Percentiles rank a stretch among this genome's conserved stretches.
phyloP scores from a whole-genome alignment of 2,888 invertebrate genomes.

The Crepidodera aurea region DNA sequence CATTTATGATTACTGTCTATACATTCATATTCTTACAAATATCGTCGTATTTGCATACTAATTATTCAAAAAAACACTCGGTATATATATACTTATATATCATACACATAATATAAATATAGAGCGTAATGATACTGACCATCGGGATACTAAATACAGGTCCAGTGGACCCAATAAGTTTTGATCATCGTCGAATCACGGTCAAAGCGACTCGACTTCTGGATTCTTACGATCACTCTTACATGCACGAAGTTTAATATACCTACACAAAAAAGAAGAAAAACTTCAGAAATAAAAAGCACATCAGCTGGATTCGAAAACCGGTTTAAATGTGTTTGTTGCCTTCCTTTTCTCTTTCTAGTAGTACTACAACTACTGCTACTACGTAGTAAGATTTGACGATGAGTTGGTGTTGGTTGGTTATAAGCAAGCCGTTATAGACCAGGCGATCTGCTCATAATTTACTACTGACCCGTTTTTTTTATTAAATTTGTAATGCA shows the following conservation, averaged over 20 bases:
- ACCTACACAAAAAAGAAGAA: slow-evolving; percentile 56
- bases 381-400: slow-evolving; percentile 59
- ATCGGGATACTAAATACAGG: slow-evolving; percentile 54
- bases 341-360: slow-evolving; percentile 56
- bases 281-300: slow-evolving; percentile 59
- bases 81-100: slow-evolving; percentile 38
- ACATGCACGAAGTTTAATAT: slow-evolving; percentile 56
- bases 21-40: too few species aligned
- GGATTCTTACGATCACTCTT: slow-evolving; percentile 54
- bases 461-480: slow-evolving; percentile 15
- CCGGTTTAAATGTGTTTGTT: slow-evolving; percentile 56
- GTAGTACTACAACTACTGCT: slow-evolving; percentile 61
- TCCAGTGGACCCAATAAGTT: slow-evolving; percentile 50
- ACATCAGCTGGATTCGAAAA: slow-evolving; percentile 61
- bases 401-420: slow-evolving; percentile 47
- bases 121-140: slow-evolving; percentile 52
- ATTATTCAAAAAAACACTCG: slow-evolving; percentile 28
- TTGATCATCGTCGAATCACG: slow-evolving; percentile 40
- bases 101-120: slow-evolving; percentile 44
- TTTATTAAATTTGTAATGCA: too few species aligned
- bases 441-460: slow-evolving; percentile 18
- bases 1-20: too few species aligned
- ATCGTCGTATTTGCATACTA: not conserved
- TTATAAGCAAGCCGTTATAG: slow-evolving; percentile 32
- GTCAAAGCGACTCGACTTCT: slow-evolving; percentile 46